Evolutionary conservation across 2,797 vertebrate genomes (phyloP), one percentile per base, ranked within the genome.

Genomic region (Dipus sagitta): DNA sequence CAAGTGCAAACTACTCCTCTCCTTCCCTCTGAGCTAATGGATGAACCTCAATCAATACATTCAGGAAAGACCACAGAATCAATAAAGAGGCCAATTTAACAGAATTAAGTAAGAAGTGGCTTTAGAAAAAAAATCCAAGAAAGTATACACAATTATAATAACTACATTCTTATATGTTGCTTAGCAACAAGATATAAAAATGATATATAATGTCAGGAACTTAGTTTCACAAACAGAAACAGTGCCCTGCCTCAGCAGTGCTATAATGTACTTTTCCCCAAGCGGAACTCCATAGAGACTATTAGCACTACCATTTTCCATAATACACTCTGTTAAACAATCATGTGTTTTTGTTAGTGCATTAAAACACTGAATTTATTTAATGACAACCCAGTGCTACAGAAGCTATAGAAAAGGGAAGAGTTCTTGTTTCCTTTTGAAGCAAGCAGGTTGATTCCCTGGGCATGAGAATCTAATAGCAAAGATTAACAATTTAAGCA

Each of bases 161-260:
- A 97, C 96, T 96, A 94, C 92, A 95, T 96, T 93, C 97, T 98
- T 96, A 97, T 90, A 97, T 94, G 98, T 98, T 98, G 97, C 98
- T 97, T 98, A 98, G 98, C 98, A 98, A 98, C 98, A 96, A 97
- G 97, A 97, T 97, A 98, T 98, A 97, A 98, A 98, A 98, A 98
- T 98, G 98, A 98, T 97, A 96, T 97, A 97, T 97, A 97, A 97
- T 62, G 82, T 97, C 95, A 97, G 97, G 97, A 98, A 98, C 97
- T 98, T 98, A 96, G 94, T 97, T 97, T 98, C 97, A 98, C 92
- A 93, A 97, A 98, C 96, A 97, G 97, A 98, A 98, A 97, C 97
- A 98, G 97, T 95, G 96, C 96, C 97, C 97, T 97, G 98, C 97
- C 96, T 98, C 98, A 94, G 96, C 97, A 97, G 94, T 96, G 96